Evolutionary conservation across 1,140 invertebrate species (phyloP).

Genomic region (Ganaspis sp.): DNA sequence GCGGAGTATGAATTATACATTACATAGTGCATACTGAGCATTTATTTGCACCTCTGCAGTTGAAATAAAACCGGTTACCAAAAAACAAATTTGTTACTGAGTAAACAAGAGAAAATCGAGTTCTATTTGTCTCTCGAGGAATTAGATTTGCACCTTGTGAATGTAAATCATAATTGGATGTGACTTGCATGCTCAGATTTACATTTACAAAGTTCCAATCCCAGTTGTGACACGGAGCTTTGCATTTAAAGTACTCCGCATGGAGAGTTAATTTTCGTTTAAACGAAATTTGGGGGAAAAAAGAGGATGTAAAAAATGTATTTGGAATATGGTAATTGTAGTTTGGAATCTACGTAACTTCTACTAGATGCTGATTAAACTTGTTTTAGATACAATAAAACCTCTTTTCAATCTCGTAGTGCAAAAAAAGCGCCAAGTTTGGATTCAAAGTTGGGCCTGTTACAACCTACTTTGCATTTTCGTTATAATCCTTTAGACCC

Average conservation of each 20-base stretch:
- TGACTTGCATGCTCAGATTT: conserved; percentile 23
- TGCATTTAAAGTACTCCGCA: conserved; percentile 15
- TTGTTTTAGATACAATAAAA: too few relatives aligned
- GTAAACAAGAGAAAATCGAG: conserved; percentile 22
- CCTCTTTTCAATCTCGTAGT: too few relatives aligned
- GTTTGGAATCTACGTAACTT: too few relatives aligned
- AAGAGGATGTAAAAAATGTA: too few relatives aligned
- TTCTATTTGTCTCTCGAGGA: conserved; percentile 17
- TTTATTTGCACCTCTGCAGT: not conserved
- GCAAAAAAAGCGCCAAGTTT: too few relatives aligned
- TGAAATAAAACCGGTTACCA: conserved; percentile 2
- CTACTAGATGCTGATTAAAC: too few relatives aligned
- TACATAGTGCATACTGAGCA: not conserved
- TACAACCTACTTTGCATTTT: too few relatives aligned
- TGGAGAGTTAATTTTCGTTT: not conserved
- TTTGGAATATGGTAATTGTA: too few relatives aligned
- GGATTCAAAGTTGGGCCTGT: too few relatives aligned
- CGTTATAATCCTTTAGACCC: too few relatives aligned
- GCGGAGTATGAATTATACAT: not conserved
- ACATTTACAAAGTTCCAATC: conserved; percentile 30
- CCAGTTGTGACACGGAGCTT: conserved; percentile 24
- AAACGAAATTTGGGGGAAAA: not conserved
- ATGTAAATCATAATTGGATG: conserved; percentile 30
- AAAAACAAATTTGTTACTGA: conserved; percentile 7
- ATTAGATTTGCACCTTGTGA: conserved; percentile 20